Percentiles rank a stretch among this genome's conserved stretches.
These are phyloP conservation scores for Aplidium turbinatum DNA, from an alignment of 23 tunicate species.

Conservation along the genomic window DNA sequence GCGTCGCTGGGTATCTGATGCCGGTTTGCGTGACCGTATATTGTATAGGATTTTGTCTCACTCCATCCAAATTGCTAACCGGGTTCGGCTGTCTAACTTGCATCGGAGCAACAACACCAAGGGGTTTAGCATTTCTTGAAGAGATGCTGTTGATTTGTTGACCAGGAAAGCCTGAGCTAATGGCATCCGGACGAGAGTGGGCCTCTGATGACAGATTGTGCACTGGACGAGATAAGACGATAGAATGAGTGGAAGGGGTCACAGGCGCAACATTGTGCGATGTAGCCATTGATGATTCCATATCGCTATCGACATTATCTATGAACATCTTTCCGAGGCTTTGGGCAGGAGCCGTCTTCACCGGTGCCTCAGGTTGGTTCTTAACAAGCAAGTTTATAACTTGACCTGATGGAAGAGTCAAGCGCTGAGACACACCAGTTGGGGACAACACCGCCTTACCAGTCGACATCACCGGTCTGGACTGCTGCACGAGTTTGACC, in stretches of 20 bases:
- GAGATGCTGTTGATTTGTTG: not conserved
- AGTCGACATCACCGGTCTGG: not conserved
- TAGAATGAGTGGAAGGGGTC: too few relatives aligned
- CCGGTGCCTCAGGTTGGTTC: not conserved
- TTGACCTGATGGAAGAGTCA: slow-evolving; percentile 40
- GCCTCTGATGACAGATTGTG: too few relatives aligned
- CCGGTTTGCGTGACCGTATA: not conserved
- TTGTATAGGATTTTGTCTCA: not conserved
- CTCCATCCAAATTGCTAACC: not conserved
- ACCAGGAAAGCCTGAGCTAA: not conserved
- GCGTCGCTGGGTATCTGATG: not conserved
- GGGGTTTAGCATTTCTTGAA: slow-evolving; percentile 14
- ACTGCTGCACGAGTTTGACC: not conserved
- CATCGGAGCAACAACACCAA: slow-evolving; percentile 28
- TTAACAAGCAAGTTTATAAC: slow-evolving; percentile 38
- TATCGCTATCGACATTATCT: not conserved
- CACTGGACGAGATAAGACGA: too few relatives aligned
- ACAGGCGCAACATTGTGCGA: not conserved
- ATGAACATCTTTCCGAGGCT: slow-evolving; percentile 17
- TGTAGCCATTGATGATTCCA: not conserved
- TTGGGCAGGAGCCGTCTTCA: not conserved
- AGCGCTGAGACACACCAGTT: slow-evolving; percentile 4
- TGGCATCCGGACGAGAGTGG: too few relatives aligned
- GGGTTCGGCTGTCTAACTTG: slow-evolving; percentile 1
- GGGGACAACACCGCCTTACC: not conserved